These are phyloP conservation scores for Ormyrus thymus DNA, from an alignment of 2,888 invertebrate species.

Conservation along the genomic window DNA sequence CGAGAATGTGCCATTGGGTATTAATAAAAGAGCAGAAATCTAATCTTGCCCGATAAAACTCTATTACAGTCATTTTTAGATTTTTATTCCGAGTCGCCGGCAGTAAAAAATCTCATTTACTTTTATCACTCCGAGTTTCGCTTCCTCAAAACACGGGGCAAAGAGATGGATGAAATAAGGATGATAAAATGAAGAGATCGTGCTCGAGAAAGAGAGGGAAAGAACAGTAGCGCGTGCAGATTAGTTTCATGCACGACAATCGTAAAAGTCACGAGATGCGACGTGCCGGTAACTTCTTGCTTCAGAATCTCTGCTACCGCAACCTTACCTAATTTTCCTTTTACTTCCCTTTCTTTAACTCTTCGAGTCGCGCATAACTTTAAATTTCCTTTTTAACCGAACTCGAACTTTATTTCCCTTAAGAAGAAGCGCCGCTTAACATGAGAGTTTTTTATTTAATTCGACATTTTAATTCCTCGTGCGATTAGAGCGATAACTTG, in stretches of 20 bases:
- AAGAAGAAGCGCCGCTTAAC: conserved; percentile 10
- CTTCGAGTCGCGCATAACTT: not conserved
- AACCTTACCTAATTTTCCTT: not conserved
- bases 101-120: conserved; percentile 49
- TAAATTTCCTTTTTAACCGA: too few species aligned
- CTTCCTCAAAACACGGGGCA: not conserved
- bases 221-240: conserved; percentile 40
- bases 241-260: conserved; percentile 52
- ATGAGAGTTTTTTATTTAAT: not conserved
- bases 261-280: conserved; percentile 44
- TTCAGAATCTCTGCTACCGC: not conserved
- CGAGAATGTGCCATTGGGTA: conserved; percentile 46
- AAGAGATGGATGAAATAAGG: conserved; percentile 28
- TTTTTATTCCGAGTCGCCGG: conserved; percentile 14
- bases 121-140: conserved; percentile 39
- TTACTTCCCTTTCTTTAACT: not conserved
- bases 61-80: conserved; percentile 17
- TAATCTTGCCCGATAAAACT: conserved; percentile 3
- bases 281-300: conserved; percentile 19
- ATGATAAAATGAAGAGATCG: conserved; percentile 36
- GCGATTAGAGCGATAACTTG: too few species aligned
- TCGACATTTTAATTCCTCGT: too few species aligned
- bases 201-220: conserved; percentile 22
- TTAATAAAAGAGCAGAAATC: conserved; percentile 27
- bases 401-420: not conserved